Evolutionary conservation across 2,888 invertebrate species (phyloP).

Genomic region (Smittia sp.): DNA sequence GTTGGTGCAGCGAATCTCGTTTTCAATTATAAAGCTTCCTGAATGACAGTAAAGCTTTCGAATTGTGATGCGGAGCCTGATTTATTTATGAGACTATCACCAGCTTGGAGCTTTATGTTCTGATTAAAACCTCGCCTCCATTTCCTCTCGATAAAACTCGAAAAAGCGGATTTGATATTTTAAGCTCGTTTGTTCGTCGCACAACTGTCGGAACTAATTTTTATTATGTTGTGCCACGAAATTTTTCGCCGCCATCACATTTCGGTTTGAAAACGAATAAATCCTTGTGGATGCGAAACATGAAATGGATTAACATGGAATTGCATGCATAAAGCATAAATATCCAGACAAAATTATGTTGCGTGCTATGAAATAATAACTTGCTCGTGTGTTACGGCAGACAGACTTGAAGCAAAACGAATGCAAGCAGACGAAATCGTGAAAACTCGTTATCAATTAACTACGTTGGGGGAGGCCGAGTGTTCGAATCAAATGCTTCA

Average conservation of each 20-base stretch:
- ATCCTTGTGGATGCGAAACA: not conserved
- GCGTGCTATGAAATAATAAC: slow-evolving; percentile 35
- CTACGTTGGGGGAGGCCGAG: not conserved
- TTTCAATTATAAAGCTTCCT: too few relatives aligned
- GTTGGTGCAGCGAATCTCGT: too few relatives aligned
- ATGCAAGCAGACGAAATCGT: not conserved
- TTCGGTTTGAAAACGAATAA: not conserved
- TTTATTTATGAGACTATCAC: too few relatives aligned
- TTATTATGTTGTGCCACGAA: not conserved
- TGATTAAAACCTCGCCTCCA: too few relatives aligned
- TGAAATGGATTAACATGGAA: slow-evolving; percentile 20
- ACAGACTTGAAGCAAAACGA: too few relatives aligned
- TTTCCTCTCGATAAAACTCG: too few relatives aligned
- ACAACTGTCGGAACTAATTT: not conserved
- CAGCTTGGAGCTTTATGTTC: too few relatives aligned
- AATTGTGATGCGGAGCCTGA: too few relatives aligned
- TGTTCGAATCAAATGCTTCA: too few relatives aligned
- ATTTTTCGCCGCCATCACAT: not conserved
- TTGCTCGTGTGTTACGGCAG: not conserved
- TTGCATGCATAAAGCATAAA: not conserved
- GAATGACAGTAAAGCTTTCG: too few relatives aligned
- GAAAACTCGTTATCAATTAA: slow-evolving; percentile 1
- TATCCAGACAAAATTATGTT: slow-evolving; percentile 36
- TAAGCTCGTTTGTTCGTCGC: not conserved
- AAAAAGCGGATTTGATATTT: not conserved